A percentile compares a stretch with the other conserved stretches of the same genome.
Conservation (phyloP, 1,140 invertebrate species). For the Epicauta chinensis region DNA sequence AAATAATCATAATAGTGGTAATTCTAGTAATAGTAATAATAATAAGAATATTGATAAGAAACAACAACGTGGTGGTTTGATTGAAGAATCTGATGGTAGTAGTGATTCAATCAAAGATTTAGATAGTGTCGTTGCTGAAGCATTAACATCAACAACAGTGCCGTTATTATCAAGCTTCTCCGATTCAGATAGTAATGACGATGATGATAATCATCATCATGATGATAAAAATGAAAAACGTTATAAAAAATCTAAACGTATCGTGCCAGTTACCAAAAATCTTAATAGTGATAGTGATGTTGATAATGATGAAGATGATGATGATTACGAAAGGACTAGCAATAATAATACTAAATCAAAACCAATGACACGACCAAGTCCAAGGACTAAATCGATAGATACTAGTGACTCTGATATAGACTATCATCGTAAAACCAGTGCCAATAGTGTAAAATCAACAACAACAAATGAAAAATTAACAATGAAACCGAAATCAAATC, state of each 20-base stretch:
- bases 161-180: constrained; percentile 37
- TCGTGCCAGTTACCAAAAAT: constrained; percentile 21
- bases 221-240: constrained; percentile 3
- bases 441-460: constrained; percentile 5
- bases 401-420: constrained; percentile 34
- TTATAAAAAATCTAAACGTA: constrained; percentile 17
- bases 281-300: constrained; percentile 30
- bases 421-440: constrained; percentile 6
- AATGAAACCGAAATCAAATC: constrained; percentile 28
- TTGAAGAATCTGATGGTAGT: constrained; percentile 39
- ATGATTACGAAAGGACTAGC: constrained; percentile 29
- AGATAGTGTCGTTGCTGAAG: constrained; percentile 44
- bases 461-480: background rate
- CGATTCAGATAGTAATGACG: constrained; percentile 15
- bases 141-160: constrained; percentile 24
- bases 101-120: constrained; percentile 45
- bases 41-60: too few species aligned
- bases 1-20: background rate
- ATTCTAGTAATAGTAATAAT: too few species aligned
- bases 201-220: background rate
- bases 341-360: constrained; percentile 23
- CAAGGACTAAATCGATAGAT: constrained; percentile 33
- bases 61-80: background rate
- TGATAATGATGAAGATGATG: constrained; percentile 1
- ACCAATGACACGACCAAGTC: constrained; percentile 30